These are phyloP conservation scores for Bembecia ichneumoniformis DNA, from an alignment of 2,888 invertebrate genomes.

Conservation along the genomic window DNA sequence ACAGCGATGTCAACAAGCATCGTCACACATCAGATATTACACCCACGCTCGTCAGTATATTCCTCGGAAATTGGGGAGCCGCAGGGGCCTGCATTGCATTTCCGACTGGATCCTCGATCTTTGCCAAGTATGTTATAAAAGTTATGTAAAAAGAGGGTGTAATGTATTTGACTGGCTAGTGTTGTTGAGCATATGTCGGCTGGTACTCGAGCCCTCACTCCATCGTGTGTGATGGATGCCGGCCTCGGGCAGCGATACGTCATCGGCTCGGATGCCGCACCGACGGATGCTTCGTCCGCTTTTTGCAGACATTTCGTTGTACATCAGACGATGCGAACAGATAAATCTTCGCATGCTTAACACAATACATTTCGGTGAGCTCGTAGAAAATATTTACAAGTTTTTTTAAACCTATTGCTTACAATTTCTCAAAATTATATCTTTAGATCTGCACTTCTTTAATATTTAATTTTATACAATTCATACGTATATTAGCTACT, in stretches of 20 bases:
- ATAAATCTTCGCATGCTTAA: conserved; percentile 15
- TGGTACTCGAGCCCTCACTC: conserved; percentile 1
- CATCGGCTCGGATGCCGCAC: conserved; percentile 21
- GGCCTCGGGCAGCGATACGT: conserved; percentile 20
- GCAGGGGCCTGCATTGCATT: too few relatives aligned
- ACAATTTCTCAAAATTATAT: not conserved
- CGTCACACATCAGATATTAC: too few relatives aligned
- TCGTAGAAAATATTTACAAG: conserved; percentile 7
- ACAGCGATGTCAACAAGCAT: too few relatives aligned
- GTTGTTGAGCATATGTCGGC: not conserved
- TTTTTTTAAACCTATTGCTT: not conserved
- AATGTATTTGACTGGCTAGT: not conserved
- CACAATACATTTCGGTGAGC: conserved; percentile 13
- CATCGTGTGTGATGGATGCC: conserved; percentile 33
- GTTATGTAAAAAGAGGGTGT: not conserved
- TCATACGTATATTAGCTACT: not conserved
- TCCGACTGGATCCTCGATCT: too few relatives aligned
- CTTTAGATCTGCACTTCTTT: not conserved
- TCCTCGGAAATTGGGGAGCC: too few relatives aligned
- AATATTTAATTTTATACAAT: not conserved
- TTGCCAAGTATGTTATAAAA: not conserved
- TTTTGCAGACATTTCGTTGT: conserved; percentile 15
- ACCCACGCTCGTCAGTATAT: too few relatives aligned
- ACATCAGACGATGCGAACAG: conserved; percentile 12
- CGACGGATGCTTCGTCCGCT: conserved; percentile 11